These are phyloP conservation scores for Heliconius sara DNA, from an alignment of 2,888 invertebrate species.

Conservation along the genomic window DNA sequence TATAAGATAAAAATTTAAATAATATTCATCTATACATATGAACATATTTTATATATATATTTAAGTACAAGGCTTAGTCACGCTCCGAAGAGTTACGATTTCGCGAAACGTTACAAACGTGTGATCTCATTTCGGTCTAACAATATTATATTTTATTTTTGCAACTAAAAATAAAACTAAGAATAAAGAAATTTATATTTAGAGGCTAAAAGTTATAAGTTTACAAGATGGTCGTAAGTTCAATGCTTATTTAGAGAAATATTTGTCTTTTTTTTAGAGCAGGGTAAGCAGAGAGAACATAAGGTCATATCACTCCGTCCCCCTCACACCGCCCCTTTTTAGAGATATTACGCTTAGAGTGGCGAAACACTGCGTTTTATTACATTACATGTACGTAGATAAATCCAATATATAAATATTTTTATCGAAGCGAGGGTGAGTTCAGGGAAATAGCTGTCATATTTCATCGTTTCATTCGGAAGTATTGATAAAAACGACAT, in stretches of 20 bases:
- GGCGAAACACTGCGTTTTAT: background rate
- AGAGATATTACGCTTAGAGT: background rate
- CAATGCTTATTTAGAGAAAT: background rate
- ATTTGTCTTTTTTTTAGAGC: background rate
- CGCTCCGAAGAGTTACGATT: slow-evolving; percentile 8
- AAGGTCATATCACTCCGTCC: background rate
- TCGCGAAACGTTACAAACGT: background rate
- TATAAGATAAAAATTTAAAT: no score
- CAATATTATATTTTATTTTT: background rate
- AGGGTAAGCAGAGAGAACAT: background rate
- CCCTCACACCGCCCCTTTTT: background rate
- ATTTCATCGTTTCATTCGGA: slow-evolving; percentile 14
- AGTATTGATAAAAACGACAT: slow-evolving; percentile 9
- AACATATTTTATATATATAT: background rate
- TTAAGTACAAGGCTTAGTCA: slow-evolving; percentile 7
- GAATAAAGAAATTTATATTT: background rate
- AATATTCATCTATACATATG: background rate
- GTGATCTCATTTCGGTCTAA: slow-evolving; percentile 6
- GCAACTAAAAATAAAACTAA: background rate
- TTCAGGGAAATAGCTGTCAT: slow-evolving; percentile 27
- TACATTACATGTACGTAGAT: background rate
- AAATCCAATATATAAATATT: background rate
- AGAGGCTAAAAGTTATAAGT: background rate
- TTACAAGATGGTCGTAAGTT: background rate
- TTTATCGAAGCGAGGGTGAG: slow-evolving; percentile 4